Percentiles rank a stretch among this genome's conserved stretches.
phyloP scores from a whole-genome alignment of 2,888 invertebrate genomes.

The Parochlus steinenii region DNA sequence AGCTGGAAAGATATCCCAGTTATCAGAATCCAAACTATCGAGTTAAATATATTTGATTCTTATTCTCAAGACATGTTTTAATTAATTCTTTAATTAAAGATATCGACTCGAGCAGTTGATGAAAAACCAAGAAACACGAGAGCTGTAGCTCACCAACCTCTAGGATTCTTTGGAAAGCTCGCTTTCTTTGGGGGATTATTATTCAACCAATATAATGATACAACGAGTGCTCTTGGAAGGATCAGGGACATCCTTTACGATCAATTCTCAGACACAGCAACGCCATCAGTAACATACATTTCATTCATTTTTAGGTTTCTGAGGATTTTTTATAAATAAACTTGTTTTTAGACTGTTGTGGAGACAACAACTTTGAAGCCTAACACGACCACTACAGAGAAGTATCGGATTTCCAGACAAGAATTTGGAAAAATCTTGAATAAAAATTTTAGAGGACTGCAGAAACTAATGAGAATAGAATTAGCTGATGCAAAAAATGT shows the following conservation, averaged over 20 bases:
- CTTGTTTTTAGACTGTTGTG: constrained; percentile 3
- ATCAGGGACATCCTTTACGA: constrained; percentile 25
- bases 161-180: constrained; percentile 11
- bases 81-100: not conserved
- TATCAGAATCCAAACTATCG: constrained; percentile 3
- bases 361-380: constrained; percentile 4
- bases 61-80: no score
- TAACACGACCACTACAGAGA: constrained; percentile 22
- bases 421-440: constrained; percentile 27
- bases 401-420: constrained; percentile 25
- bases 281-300: constrained; percentile 10
- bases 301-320: not conserved
- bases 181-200: constrained; percentile 8
- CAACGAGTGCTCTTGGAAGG: constrained; percentile 22
- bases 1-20: not conserved
- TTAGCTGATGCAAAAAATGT: constrained; percentile 27
- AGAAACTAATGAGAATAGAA: constrained; percentile 24
- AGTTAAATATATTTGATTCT: constrained; percentile 7
- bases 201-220: constrained; percentile 28
- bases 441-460: constrained; percentile 26
- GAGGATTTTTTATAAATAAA: not conserved
- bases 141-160: constrained; percentile 1
- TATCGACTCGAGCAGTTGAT: no score
- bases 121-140: constrained; percentile 3
- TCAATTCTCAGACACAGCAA: constrained; percentile 24